Evolutionary conservation across 2,888 invertebrate species (phyloP).

Genomic region (Drosophila birchii): DNA sequence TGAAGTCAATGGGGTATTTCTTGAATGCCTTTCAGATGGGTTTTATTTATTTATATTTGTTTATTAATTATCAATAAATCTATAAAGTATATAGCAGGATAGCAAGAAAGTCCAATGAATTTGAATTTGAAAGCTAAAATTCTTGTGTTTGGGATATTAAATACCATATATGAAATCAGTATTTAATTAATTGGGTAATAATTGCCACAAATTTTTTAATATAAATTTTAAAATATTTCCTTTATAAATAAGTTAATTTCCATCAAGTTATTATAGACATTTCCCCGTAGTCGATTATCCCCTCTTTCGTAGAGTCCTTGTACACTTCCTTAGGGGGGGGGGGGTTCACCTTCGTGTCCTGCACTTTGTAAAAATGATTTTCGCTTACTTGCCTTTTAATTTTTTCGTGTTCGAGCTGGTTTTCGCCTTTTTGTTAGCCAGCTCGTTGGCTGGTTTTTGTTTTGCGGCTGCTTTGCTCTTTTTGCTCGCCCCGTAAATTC

Average conservation of each 20-base stretch:
- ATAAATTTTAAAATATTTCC: background rate
- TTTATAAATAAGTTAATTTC: too few species aligned
- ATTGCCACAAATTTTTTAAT: background rate
- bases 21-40: background rate
- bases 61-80: background rate
- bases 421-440: constrained; percentile 23
- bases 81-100: background rate
- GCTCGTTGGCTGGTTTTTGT: constrained; percentile 32
- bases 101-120: too few species aligned
- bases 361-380: constrained; percentile 61
- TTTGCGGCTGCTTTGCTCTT: constrained; percentile 35
- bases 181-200: background rate
- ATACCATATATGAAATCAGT: background rate
- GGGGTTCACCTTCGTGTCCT: constrained; percentile 33
- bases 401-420: constrained; percentile 54
- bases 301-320: background rate
- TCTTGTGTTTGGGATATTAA: background rate
- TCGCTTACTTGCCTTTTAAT: constrained; percentile 67
- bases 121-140: background rate
- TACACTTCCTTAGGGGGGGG: background rate
- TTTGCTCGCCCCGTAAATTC: constrained; percentile 60
- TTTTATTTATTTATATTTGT: background rate
- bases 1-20: background rate
- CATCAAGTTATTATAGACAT: background rate
- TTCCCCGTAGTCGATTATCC: background rate